Evolutionary conservation across 2,888 invertebrate species (phyloP), one percentile per base, ranked within the genome.

Genomic region (Scaptomyza flava): DNA sequence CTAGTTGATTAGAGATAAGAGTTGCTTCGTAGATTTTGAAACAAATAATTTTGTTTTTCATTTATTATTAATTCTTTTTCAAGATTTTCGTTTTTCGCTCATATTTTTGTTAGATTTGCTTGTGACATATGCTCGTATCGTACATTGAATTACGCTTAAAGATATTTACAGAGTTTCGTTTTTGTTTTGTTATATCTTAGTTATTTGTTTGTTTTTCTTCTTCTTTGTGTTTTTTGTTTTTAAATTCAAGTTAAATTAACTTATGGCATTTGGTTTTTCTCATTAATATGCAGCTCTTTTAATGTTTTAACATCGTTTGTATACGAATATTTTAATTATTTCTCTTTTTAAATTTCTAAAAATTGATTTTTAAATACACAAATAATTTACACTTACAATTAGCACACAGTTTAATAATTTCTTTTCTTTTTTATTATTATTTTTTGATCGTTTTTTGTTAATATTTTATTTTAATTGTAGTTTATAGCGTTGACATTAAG

Each of bases 321-420:
- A 82, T 83, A 66, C 79, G 89, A 86, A 79, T 73, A 69, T 57
- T 57, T 68, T 75, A 68, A 20, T 68, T n/a, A 1, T 36, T n/a
- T 36, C 58, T 70, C 11, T 38, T 75, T 64, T 70, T 71, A 68
- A 68, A 87, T 79, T 81, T 67, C 77, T 87, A 79, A 85, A 87
- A 85, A 68, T 85, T 68, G 79, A 72, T 63, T 71, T 87, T 87
- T 81, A 75, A 89, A 86, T 83, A 87, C 82, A 88, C 82, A 88
- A 80, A 83, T 83, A 88, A 86, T 83, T 88, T 83, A 83, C 89
- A 83, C 82, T 82, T 82, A 82, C 59, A 68, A 68, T 88, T 83
- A 82, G 69, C 81, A 86, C 81, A 83, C 83, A 68, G 43, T 59
- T 38, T 64, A 51, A 50, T 27, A 27, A 6, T 6, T 27, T 23